These are phyloP conservation scores for Pelobates fuscus DNA, from an alignment of 2,113 vertebrate genomes.

Conservation along the genomic window DNA sequence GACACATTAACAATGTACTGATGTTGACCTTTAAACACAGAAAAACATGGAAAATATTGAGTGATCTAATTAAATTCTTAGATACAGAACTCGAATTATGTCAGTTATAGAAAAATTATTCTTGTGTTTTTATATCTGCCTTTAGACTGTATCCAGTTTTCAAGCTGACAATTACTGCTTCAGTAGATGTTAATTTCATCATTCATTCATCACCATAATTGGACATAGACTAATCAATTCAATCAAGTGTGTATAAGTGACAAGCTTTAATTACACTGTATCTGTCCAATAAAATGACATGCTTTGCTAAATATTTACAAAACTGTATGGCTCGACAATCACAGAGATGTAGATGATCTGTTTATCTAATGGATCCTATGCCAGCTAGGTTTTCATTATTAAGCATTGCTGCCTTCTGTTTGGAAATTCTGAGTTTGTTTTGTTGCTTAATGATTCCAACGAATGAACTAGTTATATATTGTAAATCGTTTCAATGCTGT, in stretches of 20 bases:
- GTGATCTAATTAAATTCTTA: too few relatives aligned
- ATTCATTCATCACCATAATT: constrained; percentile 49
- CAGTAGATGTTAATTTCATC: constrained; percentile 47
- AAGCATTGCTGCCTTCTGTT: neutral
- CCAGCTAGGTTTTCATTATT: neutral
- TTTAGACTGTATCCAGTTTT: constrained; percentile 10
- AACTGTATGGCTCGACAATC: constrained; percentile 14
- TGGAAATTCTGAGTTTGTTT: neutral
- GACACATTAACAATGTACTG: too few relatives aligned
- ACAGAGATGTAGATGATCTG: neutral
- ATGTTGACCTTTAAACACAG: too few relatives aligned
- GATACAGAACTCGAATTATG: too few relatives aligned
- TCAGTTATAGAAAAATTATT: too few relatives aligned
- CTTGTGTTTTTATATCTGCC: neutral
- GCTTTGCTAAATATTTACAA: constrained; percentile 45
- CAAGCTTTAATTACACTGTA: constrained; percentile 41
- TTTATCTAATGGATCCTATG: constrained; percentile 16
- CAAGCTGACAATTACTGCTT: constrained; percentile 38
- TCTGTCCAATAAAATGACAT: constrained; percentile 32
- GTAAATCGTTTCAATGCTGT: neutral
- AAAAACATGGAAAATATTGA: too few relatives aligned
- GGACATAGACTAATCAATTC: constrained; percentile 43
- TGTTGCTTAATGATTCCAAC: neutral
- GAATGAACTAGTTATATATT: neutral
- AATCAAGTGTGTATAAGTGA: constrained; percentile 42